Conservation (phyloP, 35 echinoderm and acorn worm genomes). For the Chiridota heheva region DNA sequence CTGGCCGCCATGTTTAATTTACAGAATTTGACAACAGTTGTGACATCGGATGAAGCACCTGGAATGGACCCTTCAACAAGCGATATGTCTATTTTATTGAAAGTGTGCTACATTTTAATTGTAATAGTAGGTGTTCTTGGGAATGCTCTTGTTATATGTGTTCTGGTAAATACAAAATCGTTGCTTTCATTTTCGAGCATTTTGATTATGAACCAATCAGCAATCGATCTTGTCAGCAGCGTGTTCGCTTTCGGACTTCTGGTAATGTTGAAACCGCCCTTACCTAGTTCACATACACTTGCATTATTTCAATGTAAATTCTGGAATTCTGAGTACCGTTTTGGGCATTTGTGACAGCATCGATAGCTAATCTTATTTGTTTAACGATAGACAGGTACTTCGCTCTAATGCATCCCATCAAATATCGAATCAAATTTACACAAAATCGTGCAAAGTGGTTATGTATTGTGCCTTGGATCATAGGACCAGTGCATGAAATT, state of each 20-base stretch:
- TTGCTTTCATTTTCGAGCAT: constrained; percentile 73
- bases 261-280: constrained; percentile 16
- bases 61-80: too few relatives aligned
- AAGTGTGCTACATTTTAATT: constrained; percentile 32
- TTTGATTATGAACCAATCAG: constrained; percentile 76
- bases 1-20: too few relatives aligned
- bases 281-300: neutral
- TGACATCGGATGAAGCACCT: too few relatives aligned
- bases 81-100: constrained; percentile 6
- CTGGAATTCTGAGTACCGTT: constrained; percentile 85
- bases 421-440: constrained; percentile 64
- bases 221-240: constrained; percentile 78
- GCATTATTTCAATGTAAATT: constrained; percentile 63
- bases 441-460: constrained; percentile 47
- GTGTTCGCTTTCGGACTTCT: constrained; percentile 60
- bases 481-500: constrained; percentile 67
- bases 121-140: constrained; percentile 70
- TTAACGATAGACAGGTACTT: constrained; percentile 84
- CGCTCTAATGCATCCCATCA: constrained; percentile 85
- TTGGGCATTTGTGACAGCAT: constrained; percentile 72
- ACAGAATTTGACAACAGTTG: too few relatives aligned
- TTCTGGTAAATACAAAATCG: constrained; percentile 54
- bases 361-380: constrained; percentile 76
- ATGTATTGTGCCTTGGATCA: constrained; percentile 64
- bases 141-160: constrained; percentile 77